Evolutionary conservation across 1,140 invertebrate genomes (phyloP).

Genomic region (Cydia amplana): DNA sequence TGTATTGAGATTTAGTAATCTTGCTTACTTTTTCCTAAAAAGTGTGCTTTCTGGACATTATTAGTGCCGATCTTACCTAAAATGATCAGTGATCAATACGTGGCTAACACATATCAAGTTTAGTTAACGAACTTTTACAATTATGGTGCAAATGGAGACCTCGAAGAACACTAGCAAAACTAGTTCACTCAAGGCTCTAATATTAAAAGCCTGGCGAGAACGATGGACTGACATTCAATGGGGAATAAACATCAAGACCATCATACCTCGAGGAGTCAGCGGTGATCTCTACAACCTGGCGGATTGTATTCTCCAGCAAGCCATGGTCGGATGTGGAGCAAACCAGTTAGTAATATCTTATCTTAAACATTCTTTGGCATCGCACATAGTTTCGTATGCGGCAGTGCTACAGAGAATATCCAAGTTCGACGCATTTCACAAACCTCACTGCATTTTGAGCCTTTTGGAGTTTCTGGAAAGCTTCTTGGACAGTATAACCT

Average conservation of each 20-base stretch:
- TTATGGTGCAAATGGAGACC: constrained; percentile 80
- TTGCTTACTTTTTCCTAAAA: neutral
- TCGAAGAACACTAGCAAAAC: constrained; percentile 91
- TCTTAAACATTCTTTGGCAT: constrained; percentile 93
- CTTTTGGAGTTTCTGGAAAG: constrained; percentile 92
- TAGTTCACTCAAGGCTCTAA: constrained; percentile 89
- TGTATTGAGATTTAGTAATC: neutral
- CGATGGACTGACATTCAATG: constrained; percentile 96
- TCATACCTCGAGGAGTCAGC: constrained; percentile 90
- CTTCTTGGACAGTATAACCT: constrained; percentile 85
- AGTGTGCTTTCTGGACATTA: neutral
- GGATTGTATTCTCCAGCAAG: constrained; percentile 95
- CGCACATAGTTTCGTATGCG: constrained; percentile 93
- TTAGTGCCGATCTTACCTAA: neutral
- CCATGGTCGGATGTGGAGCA: constrained; percentile 93
- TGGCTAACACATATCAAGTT: neutral
- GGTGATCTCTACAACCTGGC: constrained; percentile 95
- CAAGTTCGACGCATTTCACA: constrained; percentile 93
- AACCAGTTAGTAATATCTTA: constrained; percentile 95
- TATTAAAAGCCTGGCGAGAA: constrained; percentile 95
- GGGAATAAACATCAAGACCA: constrained; percentile 96
- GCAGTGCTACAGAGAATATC: constrained; percentile 93
- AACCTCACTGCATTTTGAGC: constrained; percentile 92
- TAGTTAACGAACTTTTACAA: constrained; percentile 13
- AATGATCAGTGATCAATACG: neutral